These are phyloP conservation scores for Cotesia congregata DNA, from an alignment of 2,888 invertebrate species.

Conservation along the genomic window DNA sequence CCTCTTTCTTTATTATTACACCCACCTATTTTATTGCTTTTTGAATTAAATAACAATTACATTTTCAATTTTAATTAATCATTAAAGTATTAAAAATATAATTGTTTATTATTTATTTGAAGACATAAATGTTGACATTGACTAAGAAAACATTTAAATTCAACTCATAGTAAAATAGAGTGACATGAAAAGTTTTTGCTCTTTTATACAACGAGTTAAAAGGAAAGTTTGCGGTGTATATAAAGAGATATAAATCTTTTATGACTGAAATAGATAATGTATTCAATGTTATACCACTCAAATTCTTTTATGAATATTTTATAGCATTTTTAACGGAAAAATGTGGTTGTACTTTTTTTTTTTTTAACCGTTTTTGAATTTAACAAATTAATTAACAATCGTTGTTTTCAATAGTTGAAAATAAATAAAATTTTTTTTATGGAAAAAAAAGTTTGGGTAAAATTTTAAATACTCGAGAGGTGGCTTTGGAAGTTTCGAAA, in stretches of 20 bases:
- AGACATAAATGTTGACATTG: not conserved
- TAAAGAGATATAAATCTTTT: not conserved
- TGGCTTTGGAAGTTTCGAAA: not conserved
- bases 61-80: too few relatives aligned
- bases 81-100: too few relatives aligned
- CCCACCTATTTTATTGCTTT: not conserved
- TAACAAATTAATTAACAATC: too few relatives aligned
- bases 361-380: too few relatives aligned
- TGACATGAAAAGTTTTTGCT: not conserved
- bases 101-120: not conserved
- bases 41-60: not conserved
- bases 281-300: not conserved
- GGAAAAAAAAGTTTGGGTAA: not conserved
- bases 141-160: not conserved
- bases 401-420: too few relatives aligned
- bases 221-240: not conserved
- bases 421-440: not conserved
- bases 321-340: not conserved
- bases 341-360: too few relatives aligned
- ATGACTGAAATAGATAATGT: not conserved
- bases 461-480: not conserved
- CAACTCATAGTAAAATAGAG: not conserved
- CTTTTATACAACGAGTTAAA: not conserved
- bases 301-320: not conserved
- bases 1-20: slow-evolving; percentile 26